These are phyloP conservation scores for Boleophthalmus pectinirostris DNA, from an alignment of 2,113 vertebrate species.

Conservation along the genomic window DNA sequence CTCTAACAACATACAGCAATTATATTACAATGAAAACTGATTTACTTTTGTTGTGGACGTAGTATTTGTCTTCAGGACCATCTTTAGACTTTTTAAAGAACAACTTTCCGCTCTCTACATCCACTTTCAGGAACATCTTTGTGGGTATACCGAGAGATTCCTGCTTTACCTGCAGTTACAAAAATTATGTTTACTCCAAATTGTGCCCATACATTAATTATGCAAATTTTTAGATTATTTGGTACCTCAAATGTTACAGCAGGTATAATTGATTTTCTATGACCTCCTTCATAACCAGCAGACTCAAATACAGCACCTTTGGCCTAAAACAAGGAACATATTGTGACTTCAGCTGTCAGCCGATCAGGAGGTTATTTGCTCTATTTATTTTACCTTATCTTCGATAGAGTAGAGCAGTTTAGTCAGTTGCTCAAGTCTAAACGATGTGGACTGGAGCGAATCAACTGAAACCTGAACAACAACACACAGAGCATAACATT, in stretches of 20 bases:
- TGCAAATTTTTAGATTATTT: background rate
- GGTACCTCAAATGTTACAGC: slow-evolving; percentile 89
- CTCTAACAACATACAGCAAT: too few species aligned
- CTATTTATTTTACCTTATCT: slow-evolving; percentile 85
- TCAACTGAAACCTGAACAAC: slow-evolving; percentile 79
- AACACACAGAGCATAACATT: background rate
- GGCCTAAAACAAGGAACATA: slow-evolving; percentile 74
- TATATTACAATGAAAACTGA: background rate
- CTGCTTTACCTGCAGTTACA: slow-evolving; percentile 84
- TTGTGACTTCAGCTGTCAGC: slow-evolving; percentile 1
- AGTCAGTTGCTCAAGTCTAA: slow-evolving; percentile 87
- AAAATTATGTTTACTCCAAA: background rate
- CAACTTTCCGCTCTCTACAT: slow-evolving; percentile 92
- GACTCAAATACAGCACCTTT: slow-evolving; percentile 85
- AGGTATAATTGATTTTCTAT: slow-evolving; percentile 89
- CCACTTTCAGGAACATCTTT: slow-evolving; percentile 93
- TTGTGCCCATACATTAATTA: background rate
- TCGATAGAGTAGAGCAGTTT: slow-evolving; percentile 90
- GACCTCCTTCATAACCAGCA: slow-evolving; percentile 82
- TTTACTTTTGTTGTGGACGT: slow-evolving; percentile 92
- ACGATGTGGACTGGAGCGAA: slow-evolving; percentile 76
- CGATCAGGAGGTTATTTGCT: background rate
- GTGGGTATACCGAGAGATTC: slow-evolving; percentile 88
- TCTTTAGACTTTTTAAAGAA: slow-evolving; percentile 94
- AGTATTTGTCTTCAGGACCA: slow-evolving; percentile 94